Base-by-base conservation (phyloP, 35 echinoderm and acorn worm species). In the Strongylocentrotus purpuratus region DNA sequence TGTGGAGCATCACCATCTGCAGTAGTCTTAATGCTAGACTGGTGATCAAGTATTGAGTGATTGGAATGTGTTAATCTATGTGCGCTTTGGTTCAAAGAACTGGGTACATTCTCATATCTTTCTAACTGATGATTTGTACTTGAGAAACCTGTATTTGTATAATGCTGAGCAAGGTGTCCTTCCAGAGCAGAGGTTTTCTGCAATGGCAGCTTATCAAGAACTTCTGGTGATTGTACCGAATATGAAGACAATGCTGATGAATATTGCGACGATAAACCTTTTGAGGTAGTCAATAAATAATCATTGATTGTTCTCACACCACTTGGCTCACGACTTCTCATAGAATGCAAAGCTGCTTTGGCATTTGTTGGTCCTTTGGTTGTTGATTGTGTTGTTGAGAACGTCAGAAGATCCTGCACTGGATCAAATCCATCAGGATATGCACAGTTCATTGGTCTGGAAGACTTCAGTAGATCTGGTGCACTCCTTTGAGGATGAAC, bases 161-260 rank as follows among this genome's bases (percentile, higher is more conserved):
- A 78, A 78, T 78, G 65, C 65, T 78, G 20, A 4, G 65, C 7
- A 78, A n/a, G 20, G 65, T 78, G 65, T 28, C 28, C 65, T n/a
- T 78, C 65, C 25, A 78, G 65, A 78, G 65, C 28, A 78, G 65
- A 78, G 50, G 50, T 11, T n/a, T 22, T 28, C 65, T 78, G 65
- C 65, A 78, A n/a, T 78, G 65, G 20, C 6, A 28, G 25, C 28
- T 78, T 22, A 78, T 78, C 65, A 78, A 78, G 65, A 25, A 78
- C 2, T 28, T 7, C 65, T 28, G 3, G 28, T 8, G 65, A 28
- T 78, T 22, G 65, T 28, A 78, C 65, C 0, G 25, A 78, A 78
- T n/a, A 78, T 25, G 65, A 78, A 78, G 65, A 78, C 65, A 78
- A 78, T 78, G 65, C 65, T 78, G 65, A n/a, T 78, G 65, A 78